These are phyloP conservation scores for Staurois parvus DNA, from an alignment of 2,797 vertebrate genomes.

Conservation along the genomic window DNA sequence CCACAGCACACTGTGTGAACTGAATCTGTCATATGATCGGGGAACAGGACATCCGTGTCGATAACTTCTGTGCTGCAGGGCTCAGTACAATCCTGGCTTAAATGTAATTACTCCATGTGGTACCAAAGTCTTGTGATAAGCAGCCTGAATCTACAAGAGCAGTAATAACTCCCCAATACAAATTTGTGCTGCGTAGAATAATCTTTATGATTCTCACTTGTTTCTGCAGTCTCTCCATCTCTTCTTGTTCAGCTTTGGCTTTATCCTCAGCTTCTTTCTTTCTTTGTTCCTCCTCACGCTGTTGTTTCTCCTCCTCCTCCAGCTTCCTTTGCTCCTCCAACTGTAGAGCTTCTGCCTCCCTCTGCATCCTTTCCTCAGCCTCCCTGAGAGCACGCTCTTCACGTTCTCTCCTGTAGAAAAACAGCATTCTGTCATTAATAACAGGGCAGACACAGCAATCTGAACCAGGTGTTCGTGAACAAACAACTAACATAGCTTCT, in stretches of 20 bases:
- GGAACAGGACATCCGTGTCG: constrained; percentile 35
- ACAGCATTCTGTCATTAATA: neutral
- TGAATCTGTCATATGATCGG: constrained; percentile 37
- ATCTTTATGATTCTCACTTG: constrained; percentile 77
- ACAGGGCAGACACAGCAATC: too few relatives aligned
- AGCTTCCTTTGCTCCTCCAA: constrained; percentile 79
- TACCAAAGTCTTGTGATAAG: neutral
- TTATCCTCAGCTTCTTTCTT: constrained; percentile 83
- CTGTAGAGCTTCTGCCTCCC: constrained; percentile 83
- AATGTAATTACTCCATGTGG: neutral
- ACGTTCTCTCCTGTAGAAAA: constrained; percentile 74
- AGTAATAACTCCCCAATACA: too few relatives aligned
- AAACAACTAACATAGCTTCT: neutral
- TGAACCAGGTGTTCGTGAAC: too few relatives aligned
- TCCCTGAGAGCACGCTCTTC: constrained; percentile 82
- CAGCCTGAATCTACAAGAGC: neutral
- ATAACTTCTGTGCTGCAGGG: constrained; percentile 8
- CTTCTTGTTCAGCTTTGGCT: constrained; percentile 84
- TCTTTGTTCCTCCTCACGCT: constrained; percentile 75
- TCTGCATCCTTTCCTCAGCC: constrained; percentile 79
- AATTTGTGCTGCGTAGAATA: too few relatives aligned
- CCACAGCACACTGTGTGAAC: neutral
- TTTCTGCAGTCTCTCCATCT: constrained; percentile 89
- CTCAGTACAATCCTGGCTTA: neutral
- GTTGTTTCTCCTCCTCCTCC: constrained; percentile 77